Evolutionary conservation across 2,888 invertebrate species (phyloP), one percentile per base, ranked within the genome.

Genomic region (Halictus ligatus): DNA sequence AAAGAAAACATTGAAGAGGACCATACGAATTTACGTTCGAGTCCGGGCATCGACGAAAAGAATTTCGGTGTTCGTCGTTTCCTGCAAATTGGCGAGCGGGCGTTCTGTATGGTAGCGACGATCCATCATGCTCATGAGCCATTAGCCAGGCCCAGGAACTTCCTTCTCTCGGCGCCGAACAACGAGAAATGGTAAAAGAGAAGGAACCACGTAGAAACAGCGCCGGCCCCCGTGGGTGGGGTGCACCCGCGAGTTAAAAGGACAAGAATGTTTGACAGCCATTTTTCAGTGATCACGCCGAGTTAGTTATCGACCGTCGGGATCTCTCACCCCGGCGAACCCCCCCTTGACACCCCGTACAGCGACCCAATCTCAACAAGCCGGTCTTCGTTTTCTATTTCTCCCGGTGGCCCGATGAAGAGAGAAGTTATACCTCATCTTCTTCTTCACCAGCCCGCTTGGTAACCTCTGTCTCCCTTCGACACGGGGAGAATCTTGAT

Each of bases 261-360:
- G 94, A 93, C 93, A 94, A 93, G 94, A 94, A 94, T 94, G 93
- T 94, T 94, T 94, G 94, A 94, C 94, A 94, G 94, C 94, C 94
- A 94, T 94, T 94, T 94, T 94, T 94, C 94, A 94, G 93, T 94
- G 94, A 94, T 94, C 94, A 93, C 93, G 92, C 92, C 92, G 92
- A 92, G 94, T 93, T 94, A 92, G 93, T 94, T 94, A 94, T 94
- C 94, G 93, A 94, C 92, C 89, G 91, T 89, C 85, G 88, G 89
- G 91, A 93, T 93, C 93, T 93, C 88, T 89, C 89, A 91, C 90
- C 88, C 90, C 88, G 85, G 78, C 82, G 84, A 85, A 82, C 87
- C 86, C 89, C 89, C 86, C 89, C 73, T 75, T 86, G 85, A 89
- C 88, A 88, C 91, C 86, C 90, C 89, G 87, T 85, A 78, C 86